These are phyloP conservation scores for Lottia scabra DNA, from an alignment of 2,888 invertebrate genomes.

Conservation along the genomic window DNA sequence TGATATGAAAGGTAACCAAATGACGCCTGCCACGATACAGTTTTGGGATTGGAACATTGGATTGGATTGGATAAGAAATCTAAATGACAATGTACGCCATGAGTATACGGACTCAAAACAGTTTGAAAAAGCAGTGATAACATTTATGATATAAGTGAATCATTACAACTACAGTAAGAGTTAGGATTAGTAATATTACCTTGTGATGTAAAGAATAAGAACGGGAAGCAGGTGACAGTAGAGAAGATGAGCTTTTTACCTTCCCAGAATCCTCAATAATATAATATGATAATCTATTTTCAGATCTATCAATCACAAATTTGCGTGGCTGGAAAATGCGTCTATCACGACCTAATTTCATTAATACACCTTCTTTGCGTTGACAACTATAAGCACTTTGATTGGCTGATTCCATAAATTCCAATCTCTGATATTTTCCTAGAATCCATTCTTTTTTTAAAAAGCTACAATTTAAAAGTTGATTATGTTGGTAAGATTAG, in stretches of 20 bases:
- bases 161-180: no score
- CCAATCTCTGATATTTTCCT: conserved; percentile 89
- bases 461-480: conserved; percentile 75
- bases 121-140: no score
- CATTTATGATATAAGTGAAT: no score
- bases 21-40: no score
- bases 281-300: conserved; percentile 81
- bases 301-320: conserved; percentile 84
- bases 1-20: no score
- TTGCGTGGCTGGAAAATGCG: conserved; percentile 85
- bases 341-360: conserved; percentile 91
- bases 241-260: conserved; percentile 15
- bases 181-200: neutral
- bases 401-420: conserved; percentile 84
- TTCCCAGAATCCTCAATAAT: conserved; percentile 68
- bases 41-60: no score
- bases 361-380: conserved; percentile 84
- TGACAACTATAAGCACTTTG: conserved; percentile 78
- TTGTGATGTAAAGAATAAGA: neutral
- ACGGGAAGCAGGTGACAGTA: conserved; percentile 2
- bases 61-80: no score
- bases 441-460: conserved; percentile 91
- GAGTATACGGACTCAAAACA: no score
- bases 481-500: no score
- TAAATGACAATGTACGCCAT: no score